Base-by-base conservation (phyloP, 1,140 invertebrate species). In the Brachionus sp. region DNA sequence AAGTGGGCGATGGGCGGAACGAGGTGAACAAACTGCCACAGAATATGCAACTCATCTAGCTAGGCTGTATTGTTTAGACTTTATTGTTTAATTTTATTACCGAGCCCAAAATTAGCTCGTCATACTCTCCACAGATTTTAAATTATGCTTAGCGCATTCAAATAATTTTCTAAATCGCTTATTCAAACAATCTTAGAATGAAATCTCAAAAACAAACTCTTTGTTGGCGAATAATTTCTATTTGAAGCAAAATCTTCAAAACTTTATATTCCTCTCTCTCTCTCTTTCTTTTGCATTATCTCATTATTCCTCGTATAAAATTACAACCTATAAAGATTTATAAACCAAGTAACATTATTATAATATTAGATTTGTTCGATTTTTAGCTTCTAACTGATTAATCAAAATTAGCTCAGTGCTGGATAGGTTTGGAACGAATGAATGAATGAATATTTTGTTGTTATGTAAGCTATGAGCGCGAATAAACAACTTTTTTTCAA, bases 1-100 rank as follows among this genome's bases (percentile, higher is more conserved):
- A 42, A 70, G 66, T 16, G 33, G 70, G 33, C 5, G 42, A 75
- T 25, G 37, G 19, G 19, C 42, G 37, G 23, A 75, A 75, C 23
- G 70, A 75, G 25, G 70, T 75, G 44, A 75, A 50, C 25, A 75
- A 75, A 25, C 70, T 46, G 29, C 70, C 42, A 13, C 70, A 75
- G n/a, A 75, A 75, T 23, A 75, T 75, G 19, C 70, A 75, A 39
- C 70, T 75, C 70, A 75, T 75, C 44, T 75, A 39, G 25, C 4
- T n/a, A 46, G 44, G 19, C 19, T 9, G 39, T 75, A 4, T 50
- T 44, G 10, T 25, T 3, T 23, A 50, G 25, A 16, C n/a, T 75
- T n/a, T 12, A 19, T 19, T 9, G 5, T 57, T 19, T 19, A 23
- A 5, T 57, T 23, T 23, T 57, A 4, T 10, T n/a, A 2, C 9